Evolutionary conservation across 2,113 vertebrate species (phyloP), one percentile per base, ranked within the genome.

Genomic region (Kryptolebias marmoratus): DNA sequence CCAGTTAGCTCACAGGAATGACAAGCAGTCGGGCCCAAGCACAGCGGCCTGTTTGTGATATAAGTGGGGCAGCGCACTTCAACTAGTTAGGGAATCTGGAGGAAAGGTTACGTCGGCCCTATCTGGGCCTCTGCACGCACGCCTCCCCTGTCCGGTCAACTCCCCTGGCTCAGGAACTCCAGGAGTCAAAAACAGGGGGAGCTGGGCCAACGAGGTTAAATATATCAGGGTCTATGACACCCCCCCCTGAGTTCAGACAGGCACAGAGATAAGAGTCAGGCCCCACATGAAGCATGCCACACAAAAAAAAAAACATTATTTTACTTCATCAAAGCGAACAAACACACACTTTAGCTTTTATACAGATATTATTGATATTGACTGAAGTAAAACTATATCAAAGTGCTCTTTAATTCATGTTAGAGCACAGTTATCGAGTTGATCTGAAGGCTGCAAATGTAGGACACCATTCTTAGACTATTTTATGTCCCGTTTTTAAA

Each of bases 81-180:
- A 85, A 83, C 82, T 73, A 62, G 81, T 84, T 56, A 54, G 77
- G 54, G 88, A 83, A 91, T 91, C 80, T 91, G 71, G 91, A 91
- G 91, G 87, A 93, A 92, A 92, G 90, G 92, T 92, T 90, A 84
- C 22, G 0, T 77, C 68, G 66, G 81, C 84, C 86, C 79, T 78
- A 84, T 84, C 72, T 81, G 73, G 87, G 89, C 88, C 83, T 82
- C 78, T 68, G 64, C 68, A 59, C 74, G 75, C 77, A 82, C 75
- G 84, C 82, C 81, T 87, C 82, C 87, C 81, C 68, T 47, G 64
- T 80, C 60, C 58, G n/a, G 78, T 53, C 80, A 79, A 79, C 79
- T 71, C 86, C 83, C 76, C 84, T 69, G 48, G 28, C 57, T 75
- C 80, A 76, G 80, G 66, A 85, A 86, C 77, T 86, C 71, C 71